Evolutionary conservation across 2,113 vertebrate species (phyloP).

Genomic region (Brienomyrus brachyistius): DNA sequence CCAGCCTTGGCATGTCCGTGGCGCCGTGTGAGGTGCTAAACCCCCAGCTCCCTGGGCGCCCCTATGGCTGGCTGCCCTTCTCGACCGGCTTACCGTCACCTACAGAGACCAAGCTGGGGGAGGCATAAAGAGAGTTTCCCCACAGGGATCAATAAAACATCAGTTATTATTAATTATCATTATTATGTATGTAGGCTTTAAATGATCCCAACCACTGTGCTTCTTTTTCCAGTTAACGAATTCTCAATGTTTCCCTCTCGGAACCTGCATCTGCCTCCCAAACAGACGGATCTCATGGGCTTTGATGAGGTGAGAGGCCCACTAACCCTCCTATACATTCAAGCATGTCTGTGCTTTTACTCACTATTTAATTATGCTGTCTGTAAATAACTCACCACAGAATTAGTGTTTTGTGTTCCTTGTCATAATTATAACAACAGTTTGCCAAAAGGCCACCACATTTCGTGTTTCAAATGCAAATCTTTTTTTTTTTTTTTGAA

Average conservation of each 20-base stretch:
- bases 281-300: constrained; percentile 76
- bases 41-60: too few relatives aligned
- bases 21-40: too few relatives aligned
- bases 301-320: constrained; percentile 77
- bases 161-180: too few relatives aligned
- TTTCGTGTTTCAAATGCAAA: background rate
- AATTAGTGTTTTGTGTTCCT: background rate
- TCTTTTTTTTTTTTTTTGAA: background rate
- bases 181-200: background rate
- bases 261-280: constrained; percentile 67
- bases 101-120: too few relatives aligned
- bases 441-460: background rate
- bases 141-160: too few relatives aligned
- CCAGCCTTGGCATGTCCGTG: too few relatives aligned
- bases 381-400: background rate
- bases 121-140: too few relatives aligned
- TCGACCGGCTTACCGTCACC: too few relatives aligned
- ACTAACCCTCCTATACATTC: background rate
- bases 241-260: constrained; percentile 75
- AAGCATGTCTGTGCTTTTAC: background rate
- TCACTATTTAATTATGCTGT: background rate
- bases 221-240: constrained; percentile 69
- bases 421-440: background rate
- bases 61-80: too few relatives aligned
- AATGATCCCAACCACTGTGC: background rate